phyloP scores from a whole-genome alignment of 2,797 vertebrate species.

The Pteronotus mesoamericanus region DNA sequence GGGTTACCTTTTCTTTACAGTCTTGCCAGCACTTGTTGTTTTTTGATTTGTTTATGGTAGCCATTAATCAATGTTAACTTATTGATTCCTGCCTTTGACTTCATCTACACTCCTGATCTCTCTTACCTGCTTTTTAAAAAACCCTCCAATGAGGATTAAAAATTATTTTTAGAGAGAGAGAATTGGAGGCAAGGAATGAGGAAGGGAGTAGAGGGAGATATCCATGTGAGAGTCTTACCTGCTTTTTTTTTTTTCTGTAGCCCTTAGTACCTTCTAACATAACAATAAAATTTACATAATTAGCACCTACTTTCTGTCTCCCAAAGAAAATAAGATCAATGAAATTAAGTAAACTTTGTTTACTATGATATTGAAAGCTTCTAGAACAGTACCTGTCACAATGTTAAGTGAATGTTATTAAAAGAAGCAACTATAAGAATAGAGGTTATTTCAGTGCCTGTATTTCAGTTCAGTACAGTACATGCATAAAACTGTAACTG shows the following conservation, averaged over 20 bases:
- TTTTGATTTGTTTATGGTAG: no score
- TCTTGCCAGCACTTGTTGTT: no score
- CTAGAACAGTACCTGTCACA: not conserved
- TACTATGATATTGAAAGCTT: not conserved
- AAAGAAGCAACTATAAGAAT: not conserved
- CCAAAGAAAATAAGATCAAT: slow-evolving; percentile 21
- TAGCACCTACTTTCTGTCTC: not conserved
- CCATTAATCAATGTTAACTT: not conserved
- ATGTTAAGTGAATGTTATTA: not conserved
- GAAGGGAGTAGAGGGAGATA: no score
- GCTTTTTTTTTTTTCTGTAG: not conserved
- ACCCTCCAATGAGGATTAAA: no score
- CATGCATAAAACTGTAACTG: not conserved
- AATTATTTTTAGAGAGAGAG: no score
- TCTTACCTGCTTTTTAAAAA: not conserved
- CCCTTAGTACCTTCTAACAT: not conserved
- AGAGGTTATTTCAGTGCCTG: not conserved
- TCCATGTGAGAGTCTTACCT: not conserved
- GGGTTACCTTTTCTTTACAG: not conserved
- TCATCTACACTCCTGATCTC: not conserved
- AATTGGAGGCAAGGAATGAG: no score
- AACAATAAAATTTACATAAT: not conserved
- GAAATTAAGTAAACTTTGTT: slow-evolving; percentile 1
- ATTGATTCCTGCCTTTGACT: not conserved
- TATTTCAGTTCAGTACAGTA: not conserved